A percentile compares a stretch with the other conserved stretches of the same genome.
Conservation (phyloP, 2,113 vertebrate species). For the Speoplatyrhinus poulsoni region DNA sequence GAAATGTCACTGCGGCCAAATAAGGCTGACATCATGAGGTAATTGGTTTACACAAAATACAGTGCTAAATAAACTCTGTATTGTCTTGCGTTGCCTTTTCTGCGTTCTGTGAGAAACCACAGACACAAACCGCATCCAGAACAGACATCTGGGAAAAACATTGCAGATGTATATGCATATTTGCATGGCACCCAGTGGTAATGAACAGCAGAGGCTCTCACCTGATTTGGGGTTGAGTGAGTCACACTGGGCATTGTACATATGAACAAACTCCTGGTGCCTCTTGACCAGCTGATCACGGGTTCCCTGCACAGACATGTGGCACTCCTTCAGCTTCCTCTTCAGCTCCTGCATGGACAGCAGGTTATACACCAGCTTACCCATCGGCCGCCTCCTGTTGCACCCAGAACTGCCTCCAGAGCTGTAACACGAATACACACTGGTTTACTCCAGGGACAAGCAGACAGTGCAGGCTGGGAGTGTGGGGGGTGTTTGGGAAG, state of each 20-base stretch:
- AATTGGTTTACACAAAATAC: not conserved
- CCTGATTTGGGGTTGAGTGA: constrained; percentile 88
- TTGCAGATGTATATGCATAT: not conserved
- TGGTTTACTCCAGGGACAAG: constrained; percentile 1
- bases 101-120: not conserved
- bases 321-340: constrained; percentile 83
- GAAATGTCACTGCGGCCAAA: not conserved
- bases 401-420: constrained; percentile 39
- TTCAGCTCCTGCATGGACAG: constrained; percentile 86
- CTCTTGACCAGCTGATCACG: constrained; percentile 86
- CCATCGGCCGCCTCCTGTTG: constrained; percentile 76
- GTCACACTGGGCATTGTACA: constrained; percentile 93
- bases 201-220: constrained; percentile 36
- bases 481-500: too few relatives aligned
- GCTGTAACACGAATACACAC: constrained; percentile 59
- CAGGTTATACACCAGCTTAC: constrained; percentile 90
- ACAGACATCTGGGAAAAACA: not conserved
- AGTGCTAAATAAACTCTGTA: not conserved
- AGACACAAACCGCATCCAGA: not conserved
- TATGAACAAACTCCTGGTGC: constrained; percentile 87
- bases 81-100: not conserved
- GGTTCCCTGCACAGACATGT: constrained; percentile 81
- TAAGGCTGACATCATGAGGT: not conserved
- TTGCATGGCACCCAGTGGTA: not conserved
- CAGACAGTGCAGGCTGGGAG: too few relatives aligned